Percentiles rank a stretch among this genome's conserved stretches.
Evolutionary conservation across 1,140 invertebrate genomes (phyloP).

Genomic region (Scaptomyza graminum): DNA sequence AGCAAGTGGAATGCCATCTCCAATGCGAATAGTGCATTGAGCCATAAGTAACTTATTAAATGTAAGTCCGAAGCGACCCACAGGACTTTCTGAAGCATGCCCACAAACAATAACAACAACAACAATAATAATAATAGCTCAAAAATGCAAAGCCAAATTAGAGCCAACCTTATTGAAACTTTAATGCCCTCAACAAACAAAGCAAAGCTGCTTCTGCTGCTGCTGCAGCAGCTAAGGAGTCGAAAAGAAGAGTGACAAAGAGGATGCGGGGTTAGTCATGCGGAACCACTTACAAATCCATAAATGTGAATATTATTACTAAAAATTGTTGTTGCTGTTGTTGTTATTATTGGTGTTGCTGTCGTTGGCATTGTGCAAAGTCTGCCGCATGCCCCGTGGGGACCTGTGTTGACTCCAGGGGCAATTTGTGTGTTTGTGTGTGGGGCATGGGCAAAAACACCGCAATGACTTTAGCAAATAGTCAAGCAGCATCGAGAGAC

Average conservation of each 20-base stretch:
- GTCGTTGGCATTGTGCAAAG: conserved; percentile 54
- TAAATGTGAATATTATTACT: conserved; percentile 82
- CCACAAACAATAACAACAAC: background rate
- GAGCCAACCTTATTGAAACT: conserved; percentile 74
- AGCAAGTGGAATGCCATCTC: background rate
- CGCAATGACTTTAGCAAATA: conserved; percentile 81
- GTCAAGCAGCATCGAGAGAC: conserved; percentile 63
- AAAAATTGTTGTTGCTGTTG: conserved; percentile 61
- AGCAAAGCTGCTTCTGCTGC: conserved; percentile 7
- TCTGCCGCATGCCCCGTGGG: conserved; percentile 35
- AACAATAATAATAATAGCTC: conserved; percentile 54
- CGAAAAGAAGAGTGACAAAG: background rate
- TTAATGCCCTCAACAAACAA: conserved; percentile 50
- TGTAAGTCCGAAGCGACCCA: conserved; percentile 60
- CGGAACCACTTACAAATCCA: conserved; percentile 80
- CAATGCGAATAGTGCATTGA: conserved; percentile 31
- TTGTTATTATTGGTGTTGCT: conserved; percentile 36
- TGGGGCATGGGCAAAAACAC: conserved; percentile 46
- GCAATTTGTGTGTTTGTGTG: conserved; percentile 27
- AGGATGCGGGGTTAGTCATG: conserved; percentile 69
- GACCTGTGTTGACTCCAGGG: conserved; percentile 36
- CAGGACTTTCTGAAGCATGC: conserved; percentile 28
- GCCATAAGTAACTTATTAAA: conserved; percentile 79
- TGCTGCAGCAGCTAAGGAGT: conserved; percentile 9
- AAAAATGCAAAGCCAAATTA: conserved; percentile 67